Base-by-base conservation (phyloP, 2,797 vertebrate species). In the Salarias fasciatus region DNA sequence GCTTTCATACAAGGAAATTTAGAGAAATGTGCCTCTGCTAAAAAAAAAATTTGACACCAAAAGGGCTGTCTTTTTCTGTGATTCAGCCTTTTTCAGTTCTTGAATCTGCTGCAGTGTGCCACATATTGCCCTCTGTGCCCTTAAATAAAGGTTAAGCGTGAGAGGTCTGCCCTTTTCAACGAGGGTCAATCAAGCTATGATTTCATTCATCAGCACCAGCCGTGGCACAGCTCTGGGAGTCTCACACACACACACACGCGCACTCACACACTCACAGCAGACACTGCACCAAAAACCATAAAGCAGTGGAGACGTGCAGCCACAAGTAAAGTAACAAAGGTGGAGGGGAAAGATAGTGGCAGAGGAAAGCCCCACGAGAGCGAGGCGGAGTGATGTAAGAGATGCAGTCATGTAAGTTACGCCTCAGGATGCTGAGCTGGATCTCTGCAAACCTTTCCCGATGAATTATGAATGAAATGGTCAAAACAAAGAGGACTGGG, bases 401-500 rank as follows among this genome's bases (percentile, higher is more conserved):
- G 48, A 69, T 54, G 57, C 64, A 75, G 71, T 74, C 54, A 54
- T 80, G 50, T 69, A 82, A 74, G 70, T 76, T 54, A 63, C 10
- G 62, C 72, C 71, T 58, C 48, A 54, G 75, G 75, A 81, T 80
- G 79, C 84, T 79, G 57, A 82, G 72, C 65, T 81, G 76, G 67
- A 69, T 79, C 60, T 85, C 77, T 80, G 69, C 63, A 79, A 86
- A 84, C 72, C 66, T 85, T 80, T 60, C 38, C 24, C 11, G 7
- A 62, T 89, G 69, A 91, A 86, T 89, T 87, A 88, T 90, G 63
- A 86, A 90, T 85, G 72, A 48, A 74, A 59, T 72, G 69, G 79
- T 84, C 72, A 85, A 76, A 83, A 74, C 63, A 74, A 73, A 69
- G 56, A 67, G 63, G 73, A 69, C 55, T 41, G 5, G 0, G 59